Percentiles rank a stretch among this genome's conserved stretches.
Conservation (phyloP, 2,888 invertebrate genomes). For the Alentia gelatinosa region DNA sequence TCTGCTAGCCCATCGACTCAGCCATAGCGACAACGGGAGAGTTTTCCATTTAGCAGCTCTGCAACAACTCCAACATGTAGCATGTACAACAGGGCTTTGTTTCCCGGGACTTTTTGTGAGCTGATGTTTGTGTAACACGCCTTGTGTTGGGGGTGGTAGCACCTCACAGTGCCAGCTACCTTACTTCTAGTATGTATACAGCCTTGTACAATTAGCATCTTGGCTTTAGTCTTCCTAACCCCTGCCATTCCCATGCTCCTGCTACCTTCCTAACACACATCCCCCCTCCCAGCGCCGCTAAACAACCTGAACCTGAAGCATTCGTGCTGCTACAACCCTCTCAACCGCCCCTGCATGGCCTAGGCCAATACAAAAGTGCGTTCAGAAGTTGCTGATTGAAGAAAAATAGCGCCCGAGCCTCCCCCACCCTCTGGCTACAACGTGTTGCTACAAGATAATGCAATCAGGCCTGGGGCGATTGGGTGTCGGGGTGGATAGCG, state of each 20-base stretch:
- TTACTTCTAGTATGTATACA: background rate
- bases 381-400: slow-evolving; percentile 3
- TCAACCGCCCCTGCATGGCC: background rate
- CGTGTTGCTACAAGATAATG: slow-evolving; percentile 22
- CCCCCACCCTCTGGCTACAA: background rate
- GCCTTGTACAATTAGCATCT: background rate
- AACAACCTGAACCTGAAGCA: background rate
- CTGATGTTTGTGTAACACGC: too few relatives aligned
- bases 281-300: background rate
- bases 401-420: background rate
- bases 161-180: background rate
- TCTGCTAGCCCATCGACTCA: too few relatives aligned
- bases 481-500: background rate
- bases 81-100: too few relatives aligned
- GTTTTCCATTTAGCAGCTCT: too few relatives aligned
- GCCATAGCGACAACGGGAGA: too few relatives aligned
- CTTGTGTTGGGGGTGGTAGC: too few relatives aligned
- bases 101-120: too few relatives aligned
- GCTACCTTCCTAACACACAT: background rate
- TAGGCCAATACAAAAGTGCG: background rate
- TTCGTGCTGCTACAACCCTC: background rate
- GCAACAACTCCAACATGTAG: too few relatives aligned
- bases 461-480: background rate
- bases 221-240: background rate
- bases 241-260: too few relatives aligned